phyloP scores from a whole-genome alignment of 1,140 invertebrate species.

The Panagrolaimus sp. region DNA sequence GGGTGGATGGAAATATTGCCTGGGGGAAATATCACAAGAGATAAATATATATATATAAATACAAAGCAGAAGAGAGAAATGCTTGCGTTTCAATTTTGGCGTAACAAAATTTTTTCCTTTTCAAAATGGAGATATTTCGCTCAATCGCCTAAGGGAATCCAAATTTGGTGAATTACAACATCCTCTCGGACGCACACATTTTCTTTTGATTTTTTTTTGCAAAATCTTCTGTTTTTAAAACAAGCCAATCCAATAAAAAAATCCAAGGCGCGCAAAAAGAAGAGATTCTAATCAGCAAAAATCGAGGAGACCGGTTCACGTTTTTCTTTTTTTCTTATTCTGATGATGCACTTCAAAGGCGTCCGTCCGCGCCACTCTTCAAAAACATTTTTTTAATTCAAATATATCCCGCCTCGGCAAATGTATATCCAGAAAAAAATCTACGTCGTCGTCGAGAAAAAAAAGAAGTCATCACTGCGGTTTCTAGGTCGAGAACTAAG shows the following conservation, averaged over 20 bases:
- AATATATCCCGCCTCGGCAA: background rate
- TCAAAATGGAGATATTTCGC: background rate
- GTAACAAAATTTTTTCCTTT: too few relatives aligned
- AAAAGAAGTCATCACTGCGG: background rate
- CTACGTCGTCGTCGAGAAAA: background rate
- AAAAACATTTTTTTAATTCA: too few relatives aligned
- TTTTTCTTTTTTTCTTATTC: background rate
- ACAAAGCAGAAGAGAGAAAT: too few relatives aligned
- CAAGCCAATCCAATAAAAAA: constrained; percentile 4
- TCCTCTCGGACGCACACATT: constrained; percentile 1
- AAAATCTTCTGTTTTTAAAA: background rate
- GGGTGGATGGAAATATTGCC: too few relatives aligned
- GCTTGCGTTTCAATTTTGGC: too few relatives aligned
- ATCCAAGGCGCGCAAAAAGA: background rate
- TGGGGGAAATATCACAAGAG: too few relatives aligned
- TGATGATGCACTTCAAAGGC: constrained; percentile 14
- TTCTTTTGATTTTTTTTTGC: background rate
- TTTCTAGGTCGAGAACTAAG: constrained; percentile 17
- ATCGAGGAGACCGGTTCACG: background rate
- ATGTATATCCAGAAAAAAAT: constrained; percentile 15
- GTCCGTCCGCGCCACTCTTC: background rate
- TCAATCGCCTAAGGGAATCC: background rate
- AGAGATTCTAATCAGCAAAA: constrained; percentile 16
- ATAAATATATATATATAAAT: too few relatives aligned
- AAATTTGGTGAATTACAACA: background rate